These are phyloP conservation scores for Ernsta delagoae DNA, from an alignment of 2,888 invertebrate genomes.

Conservation along the genomic window DNA sequence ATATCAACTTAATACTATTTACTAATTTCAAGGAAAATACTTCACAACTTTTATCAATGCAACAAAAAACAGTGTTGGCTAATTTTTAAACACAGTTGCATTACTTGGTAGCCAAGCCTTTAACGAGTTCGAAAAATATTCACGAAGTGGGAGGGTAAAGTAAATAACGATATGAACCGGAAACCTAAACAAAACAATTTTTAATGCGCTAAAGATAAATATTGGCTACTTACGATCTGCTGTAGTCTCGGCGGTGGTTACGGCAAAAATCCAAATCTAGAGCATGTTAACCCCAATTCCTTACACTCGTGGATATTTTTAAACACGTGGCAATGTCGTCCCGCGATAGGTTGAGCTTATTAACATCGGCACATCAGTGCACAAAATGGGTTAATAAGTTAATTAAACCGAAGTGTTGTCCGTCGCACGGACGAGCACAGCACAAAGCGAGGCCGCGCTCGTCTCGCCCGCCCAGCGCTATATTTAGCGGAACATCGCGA, in stretches of 20 bases:
- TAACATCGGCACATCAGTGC: slow-evolving; percentile 17
- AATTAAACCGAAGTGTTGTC: slow-evolving; percentile 34
- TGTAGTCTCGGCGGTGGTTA: slow-evolving; percentile 55
- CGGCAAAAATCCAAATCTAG: slow-evolving; percentile 56
- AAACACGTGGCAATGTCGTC: slow-evolving; percentile 20
- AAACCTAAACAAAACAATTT: slow-evolving; percentile 4
- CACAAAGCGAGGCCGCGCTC: slow-evolving; percentile 66
- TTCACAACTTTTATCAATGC: not conserved
- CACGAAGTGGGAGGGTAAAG: not conserved
- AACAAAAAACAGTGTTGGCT: not conserved
- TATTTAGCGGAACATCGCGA: slow-evolving; percentile 82
- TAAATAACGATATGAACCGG: not conserved
- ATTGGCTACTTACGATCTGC: slow-evolving; percentile 59
- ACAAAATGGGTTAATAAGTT: slow-evolving; percentile 35
- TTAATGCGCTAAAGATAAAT: slow-evolving; percentile 8
- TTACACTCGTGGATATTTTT: slow-evolving; percentile 31
- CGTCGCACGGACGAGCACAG: slow-evolving; percentile 17
- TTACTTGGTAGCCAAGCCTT: not conserved
- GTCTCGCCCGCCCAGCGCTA: slow-evolving; percentile 65
- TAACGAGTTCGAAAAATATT: not conserved
- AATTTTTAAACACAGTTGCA: not conserved
- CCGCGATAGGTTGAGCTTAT: slow-evolving; percentile 5
- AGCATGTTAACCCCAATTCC: slow-evolving; percentile 58
- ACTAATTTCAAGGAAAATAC: not conserved
- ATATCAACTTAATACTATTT: not conserved